Conservation (phyloP, 2,113 vertebrate species). For the Cardinalis cardinalis region DNA sequence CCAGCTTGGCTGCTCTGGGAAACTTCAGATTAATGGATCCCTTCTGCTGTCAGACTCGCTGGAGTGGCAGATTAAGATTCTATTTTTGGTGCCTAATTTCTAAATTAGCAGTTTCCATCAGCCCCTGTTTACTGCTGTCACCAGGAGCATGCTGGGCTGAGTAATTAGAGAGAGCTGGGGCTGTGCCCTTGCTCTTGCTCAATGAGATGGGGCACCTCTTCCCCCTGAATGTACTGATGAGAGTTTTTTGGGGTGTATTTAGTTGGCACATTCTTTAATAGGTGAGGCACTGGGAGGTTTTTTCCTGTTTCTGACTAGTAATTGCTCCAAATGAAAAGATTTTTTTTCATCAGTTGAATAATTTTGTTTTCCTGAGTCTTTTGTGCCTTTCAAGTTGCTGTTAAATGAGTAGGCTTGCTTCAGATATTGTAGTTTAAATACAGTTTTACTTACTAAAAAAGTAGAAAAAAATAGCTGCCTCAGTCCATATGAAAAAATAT, state of each 20-base stretch:
- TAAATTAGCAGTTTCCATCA: constrained; percentile 61
- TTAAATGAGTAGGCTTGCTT: background rate
- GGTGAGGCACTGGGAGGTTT: background rate
- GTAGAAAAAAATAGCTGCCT: background rate
- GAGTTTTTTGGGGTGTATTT: background rate
- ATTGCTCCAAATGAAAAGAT: background rate
- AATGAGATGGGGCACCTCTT: constrained; percentile 15
- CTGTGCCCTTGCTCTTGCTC: constrained; percentile 25
- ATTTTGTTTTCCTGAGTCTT: background rate
- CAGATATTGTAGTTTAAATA: background rate
- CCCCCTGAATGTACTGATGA: background rate
- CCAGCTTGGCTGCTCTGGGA: constrained; percentile 23
- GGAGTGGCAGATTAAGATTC: constrained; percentile 59
- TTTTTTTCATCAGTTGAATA: background rate
- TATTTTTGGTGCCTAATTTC: constrained; percentile 61
- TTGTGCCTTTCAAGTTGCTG: background rate
- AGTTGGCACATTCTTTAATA: background rate
- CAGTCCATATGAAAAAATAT: background rate
- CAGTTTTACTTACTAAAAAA: background rate
- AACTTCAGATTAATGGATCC: constrained; percentile 15
- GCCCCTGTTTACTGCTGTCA: constrained; percentile 52
- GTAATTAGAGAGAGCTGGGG: constrained; percentile 23
- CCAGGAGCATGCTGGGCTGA: constrained; percentile 54
- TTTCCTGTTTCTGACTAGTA: background rate
- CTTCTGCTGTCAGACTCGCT: constrained; percentile 6